Evolutionary conservation across 2,113 vertebrate genomes (phyloP), one percentile per base, ranked within the genome.

Genomic region (Heterotilapia buettikoferi): DNA sequence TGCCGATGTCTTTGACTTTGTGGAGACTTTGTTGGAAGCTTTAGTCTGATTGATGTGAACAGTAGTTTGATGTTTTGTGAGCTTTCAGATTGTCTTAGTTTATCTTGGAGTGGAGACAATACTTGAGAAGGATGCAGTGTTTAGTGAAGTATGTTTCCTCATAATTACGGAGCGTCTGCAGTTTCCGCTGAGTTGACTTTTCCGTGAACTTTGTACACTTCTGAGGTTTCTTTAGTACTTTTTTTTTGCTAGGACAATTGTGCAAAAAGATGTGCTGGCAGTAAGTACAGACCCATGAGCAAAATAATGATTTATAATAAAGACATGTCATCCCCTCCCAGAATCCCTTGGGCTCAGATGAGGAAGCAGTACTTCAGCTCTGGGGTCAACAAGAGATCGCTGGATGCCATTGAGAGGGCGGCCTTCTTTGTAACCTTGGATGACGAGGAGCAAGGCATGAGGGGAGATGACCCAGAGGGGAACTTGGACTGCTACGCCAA

Each of bases 401-500:
- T 98, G 86, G 97, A 97, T 56, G 86, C 92, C 2, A 97, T 98
- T 9, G 98, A 98, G 86, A 96, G 94, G 68, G 97, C 97, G 0
- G 97, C 98, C 1, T 98, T 98, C 93, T 98, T 98, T 5, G 90
- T 98, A 1, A 97, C 97, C 0, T 93, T 98, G 9, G 97, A 98
- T 13, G 95, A 97, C 0, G 95, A 97, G 6, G 97, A 97, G 14
- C 96, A 97, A 2, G 98, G 98, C 53, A 96, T 97, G 93, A 95
- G 76, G 87, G 96, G 94, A 24, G 96, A 97, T 1, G 96, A 98
- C 85, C 97, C 97, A 0, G 92, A 85, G 0, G 93, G 95, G 1
- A 97, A 97, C 12, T 78, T 98, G 93, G 98, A 98, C 36, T 91
- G 94, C 78, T 98, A 98, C 0, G 97, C 97, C 14, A 98, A 98